Percentiles rank a stretch among this genome's conserved stretches.
Conservation (phyloP, 2,888 invertebrate species). For the Unio pictorum region DNA sequence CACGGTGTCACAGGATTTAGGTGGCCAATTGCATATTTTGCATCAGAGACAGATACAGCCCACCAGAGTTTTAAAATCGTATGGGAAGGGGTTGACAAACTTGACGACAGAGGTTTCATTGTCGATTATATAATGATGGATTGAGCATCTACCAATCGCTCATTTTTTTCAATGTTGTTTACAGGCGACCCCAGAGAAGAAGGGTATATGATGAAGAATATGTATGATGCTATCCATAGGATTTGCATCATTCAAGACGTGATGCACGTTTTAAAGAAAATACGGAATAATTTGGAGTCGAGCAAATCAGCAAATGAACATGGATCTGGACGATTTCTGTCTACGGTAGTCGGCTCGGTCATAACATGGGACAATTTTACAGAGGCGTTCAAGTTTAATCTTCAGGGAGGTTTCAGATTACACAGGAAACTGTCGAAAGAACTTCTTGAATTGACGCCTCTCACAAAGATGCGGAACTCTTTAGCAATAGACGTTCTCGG, state of each 20-base stretch:
- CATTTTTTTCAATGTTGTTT: too few species aligned
- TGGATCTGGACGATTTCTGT: too few species aligned
- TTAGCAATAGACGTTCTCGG: conserved; percentile 12
- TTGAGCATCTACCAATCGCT: conserved; percentile 16
- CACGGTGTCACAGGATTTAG: conserved; percentile 11
- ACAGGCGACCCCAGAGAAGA: too few species aligned
- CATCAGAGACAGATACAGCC: conserved; percentile 7
- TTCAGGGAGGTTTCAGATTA: conserved; percentile 7
- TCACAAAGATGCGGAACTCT: conserved; percentile 11
- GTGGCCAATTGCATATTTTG: conserved; percentile 26
- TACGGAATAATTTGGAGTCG: too few species aligned
- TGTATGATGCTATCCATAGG: too few species aligned
- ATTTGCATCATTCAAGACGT: too few species aligned
- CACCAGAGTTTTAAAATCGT: conserved; percentile 7
- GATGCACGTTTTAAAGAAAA: too few species aligned
- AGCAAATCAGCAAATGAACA: too few species aligned
- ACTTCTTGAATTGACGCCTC: conserved; percentile 4
- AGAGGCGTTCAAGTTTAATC: too few species aligned
- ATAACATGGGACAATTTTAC: too few species aligned
- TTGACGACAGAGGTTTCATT: conserved; percentile 8
- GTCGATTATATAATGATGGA: conserved; percentile 21
- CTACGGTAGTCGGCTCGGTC: too few species aligned
- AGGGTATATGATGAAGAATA: too few species aligned
- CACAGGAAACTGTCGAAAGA: conserved; percentile 13
- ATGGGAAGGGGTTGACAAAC: conserved; percentile 13